Percentiles rank a stretch among this genome's conserved stretches.
Evolutionary conservation across 2,113 vertebrate genomes (phyloP).

Genomic region (Corythaeola cristata): DNA sequence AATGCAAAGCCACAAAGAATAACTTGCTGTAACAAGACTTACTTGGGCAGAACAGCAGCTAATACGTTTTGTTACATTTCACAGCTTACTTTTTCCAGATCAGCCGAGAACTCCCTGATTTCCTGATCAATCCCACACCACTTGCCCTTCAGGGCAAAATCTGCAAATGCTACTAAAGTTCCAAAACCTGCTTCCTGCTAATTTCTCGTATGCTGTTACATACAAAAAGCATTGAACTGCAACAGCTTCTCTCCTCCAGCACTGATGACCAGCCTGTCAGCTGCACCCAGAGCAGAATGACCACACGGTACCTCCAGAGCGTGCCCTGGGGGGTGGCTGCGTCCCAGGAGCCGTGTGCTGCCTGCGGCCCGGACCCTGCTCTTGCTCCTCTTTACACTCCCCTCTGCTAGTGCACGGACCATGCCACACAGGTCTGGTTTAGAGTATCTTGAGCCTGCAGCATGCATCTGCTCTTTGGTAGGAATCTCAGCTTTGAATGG

Average conservation of each 20-base stretch:
- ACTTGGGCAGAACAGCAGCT: not conserved
- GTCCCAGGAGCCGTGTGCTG: not conserved
- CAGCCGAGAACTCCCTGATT: not conserved
- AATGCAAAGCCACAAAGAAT: not conserved
- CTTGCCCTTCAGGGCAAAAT: not conserved
- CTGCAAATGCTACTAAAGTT: not conserved
- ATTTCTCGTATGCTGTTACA: not conserved
- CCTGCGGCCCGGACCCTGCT: not conserved
- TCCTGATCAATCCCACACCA: not conserved
- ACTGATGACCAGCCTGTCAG: not conserved
- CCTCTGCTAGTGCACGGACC: not conserved
- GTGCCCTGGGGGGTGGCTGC: too few species aligned
- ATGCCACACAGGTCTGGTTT: not conserved
- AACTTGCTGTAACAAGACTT: not conserved
- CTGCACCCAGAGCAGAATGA: not conserved
- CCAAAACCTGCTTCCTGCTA: not conserved
- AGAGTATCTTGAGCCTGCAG: not conserved
- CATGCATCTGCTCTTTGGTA: not conserved
- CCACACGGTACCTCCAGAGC: not conserved
- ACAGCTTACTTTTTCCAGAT: not conserved
- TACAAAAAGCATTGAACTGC: not conserved
- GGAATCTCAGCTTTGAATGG: not conserved
- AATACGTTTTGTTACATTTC: not conserved
- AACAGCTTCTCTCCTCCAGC: not conserved
- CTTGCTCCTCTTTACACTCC: not conserved